Conservation (phyloP, 2,113 vertebrate species). For the Grus americana region DNA sequence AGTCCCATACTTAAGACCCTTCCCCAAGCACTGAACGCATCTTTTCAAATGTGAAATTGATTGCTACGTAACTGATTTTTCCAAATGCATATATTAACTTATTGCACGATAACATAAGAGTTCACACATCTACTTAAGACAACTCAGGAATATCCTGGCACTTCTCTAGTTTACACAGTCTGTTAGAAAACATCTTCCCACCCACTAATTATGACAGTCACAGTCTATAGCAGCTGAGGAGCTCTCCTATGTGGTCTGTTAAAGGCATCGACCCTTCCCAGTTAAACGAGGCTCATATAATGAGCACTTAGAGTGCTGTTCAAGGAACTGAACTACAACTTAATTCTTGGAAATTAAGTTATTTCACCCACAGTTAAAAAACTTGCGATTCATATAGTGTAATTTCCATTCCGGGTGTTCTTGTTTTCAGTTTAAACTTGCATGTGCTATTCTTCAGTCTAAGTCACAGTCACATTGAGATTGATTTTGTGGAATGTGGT, state of each 20-base stretch:
- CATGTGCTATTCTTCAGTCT: neutral
- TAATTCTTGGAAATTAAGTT: neutral
- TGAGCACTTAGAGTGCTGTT: neutral
- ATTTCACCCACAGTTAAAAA: neutral
- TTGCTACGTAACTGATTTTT: neutral
- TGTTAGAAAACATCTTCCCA: neutral
- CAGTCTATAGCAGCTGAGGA: neutral
- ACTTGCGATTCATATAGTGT: fast-evolving
- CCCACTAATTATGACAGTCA: neutral
- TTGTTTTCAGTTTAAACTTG: neutral
- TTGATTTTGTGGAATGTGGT: neutral
- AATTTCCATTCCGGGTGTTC: neutral
- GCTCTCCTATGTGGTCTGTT: neutral
- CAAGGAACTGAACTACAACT: neutral
- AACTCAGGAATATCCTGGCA: neutral
- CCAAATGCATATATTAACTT: neutral
- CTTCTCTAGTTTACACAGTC: neutral
- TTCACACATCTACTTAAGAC: neutral
- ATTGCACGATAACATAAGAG: neutral
- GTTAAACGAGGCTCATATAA: neutral
- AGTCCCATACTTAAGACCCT: neutral
- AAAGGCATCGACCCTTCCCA: neutral
- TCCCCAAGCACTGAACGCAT: fast-evolving
- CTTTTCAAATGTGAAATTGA: neutral
- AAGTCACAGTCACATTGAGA: neutral